phyloP scores from a whole-genome alignment of 2,113 vertebrate species.

The Parotia lawesii region DNA sequence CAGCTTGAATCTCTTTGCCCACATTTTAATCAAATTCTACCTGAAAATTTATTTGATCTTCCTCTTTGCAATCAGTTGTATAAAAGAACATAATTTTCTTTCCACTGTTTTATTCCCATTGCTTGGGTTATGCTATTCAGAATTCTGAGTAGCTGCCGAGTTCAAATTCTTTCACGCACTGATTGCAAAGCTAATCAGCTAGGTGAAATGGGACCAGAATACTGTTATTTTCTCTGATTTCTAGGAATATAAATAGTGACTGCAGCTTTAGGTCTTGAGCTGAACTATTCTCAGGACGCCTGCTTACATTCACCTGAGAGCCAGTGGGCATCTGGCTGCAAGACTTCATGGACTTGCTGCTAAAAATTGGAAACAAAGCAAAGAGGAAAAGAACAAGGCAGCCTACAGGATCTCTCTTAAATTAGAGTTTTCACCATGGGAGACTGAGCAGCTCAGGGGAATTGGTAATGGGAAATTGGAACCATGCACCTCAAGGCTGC shows the following conservation, averaged over 20 bases:
- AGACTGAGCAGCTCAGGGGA: slow-evolving; percentile 8
- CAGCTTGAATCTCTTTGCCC: not conserved
- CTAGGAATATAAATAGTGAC: slow-evolving; percentile 3
- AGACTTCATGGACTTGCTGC: not conserved
- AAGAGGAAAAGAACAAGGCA: not conserved
- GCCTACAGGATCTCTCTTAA: slow-evolving; percentile 9
- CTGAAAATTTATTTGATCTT: not conserved
- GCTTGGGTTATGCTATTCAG: not conserved
- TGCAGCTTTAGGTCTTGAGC: not conserved
- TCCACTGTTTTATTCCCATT: not conserved
- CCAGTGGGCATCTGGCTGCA: not conserved
- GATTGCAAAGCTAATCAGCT: slow-evolving; percentile 7
- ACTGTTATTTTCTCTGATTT: slow-evolving; percentile 28
- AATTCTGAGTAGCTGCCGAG: not conserved
- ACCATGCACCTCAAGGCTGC: not conserved
- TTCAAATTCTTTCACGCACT: not conserved
- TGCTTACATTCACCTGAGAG: slow-evolving; percentile 4
- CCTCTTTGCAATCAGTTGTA: not conserved
- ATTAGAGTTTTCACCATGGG: slow-evolving; percentile 41
- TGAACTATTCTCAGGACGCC: not conserved
- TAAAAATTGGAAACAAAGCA: slow-evolving; percentile 18
- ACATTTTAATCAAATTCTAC: not conserved
- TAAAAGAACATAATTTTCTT: not conserved
- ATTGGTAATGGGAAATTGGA: not conserved
- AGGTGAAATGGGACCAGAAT: slow-evolving; percentile 18